phyloP scores from a whole-genome alignment of 2,113 vertebrate genomes.

The Megaceryle maxima region DNA sequence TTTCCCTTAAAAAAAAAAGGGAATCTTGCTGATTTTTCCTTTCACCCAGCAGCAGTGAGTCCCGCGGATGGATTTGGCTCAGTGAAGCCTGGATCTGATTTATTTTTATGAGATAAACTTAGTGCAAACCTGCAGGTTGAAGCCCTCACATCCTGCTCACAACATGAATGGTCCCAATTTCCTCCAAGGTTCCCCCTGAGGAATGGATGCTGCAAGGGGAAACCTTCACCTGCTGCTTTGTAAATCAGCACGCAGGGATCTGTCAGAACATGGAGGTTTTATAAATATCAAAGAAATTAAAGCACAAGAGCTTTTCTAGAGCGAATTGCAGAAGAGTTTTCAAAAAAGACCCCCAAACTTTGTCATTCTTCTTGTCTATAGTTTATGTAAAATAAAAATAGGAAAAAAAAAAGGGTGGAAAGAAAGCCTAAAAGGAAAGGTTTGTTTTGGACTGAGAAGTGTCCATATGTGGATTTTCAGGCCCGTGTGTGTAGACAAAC shows the following conservation, averaged over 20 bases:
- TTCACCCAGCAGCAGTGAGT: not conserved
- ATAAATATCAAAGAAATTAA: not conserved
- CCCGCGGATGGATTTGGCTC: not conserved
- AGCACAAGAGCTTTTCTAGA: not conserved
- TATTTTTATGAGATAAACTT: not conserved
- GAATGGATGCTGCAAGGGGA: not conserved
- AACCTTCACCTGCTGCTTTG: not conserved
- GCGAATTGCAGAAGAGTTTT: not conserved
- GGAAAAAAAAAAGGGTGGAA: accelerated
- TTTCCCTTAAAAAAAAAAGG: not conserved
- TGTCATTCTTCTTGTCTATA: not conserved
- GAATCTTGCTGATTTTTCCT: not conserved
- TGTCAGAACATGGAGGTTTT: not conserved
- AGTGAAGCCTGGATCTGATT: not conserved
- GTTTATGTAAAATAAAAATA: not conserved
- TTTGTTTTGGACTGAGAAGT: not conserved
- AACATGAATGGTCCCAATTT: not conserved
- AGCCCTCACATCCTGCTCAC: not conserved
- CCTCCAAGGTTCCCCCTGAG: not conserved
- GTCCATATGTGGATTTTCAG: not conserved
- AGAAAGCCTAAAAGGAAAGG: not conserved
- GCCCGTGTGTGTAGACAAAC: not conserved
- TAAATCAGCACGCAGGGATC: accelerated
- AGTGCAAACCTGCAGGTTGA: not conserved
- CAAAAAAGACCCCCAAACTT: not conserved